Evolutionary conservation across 2,797 vertebrate genomes (phyloP).

Genomic region (Poeciliopsis gracilis): DNA sequence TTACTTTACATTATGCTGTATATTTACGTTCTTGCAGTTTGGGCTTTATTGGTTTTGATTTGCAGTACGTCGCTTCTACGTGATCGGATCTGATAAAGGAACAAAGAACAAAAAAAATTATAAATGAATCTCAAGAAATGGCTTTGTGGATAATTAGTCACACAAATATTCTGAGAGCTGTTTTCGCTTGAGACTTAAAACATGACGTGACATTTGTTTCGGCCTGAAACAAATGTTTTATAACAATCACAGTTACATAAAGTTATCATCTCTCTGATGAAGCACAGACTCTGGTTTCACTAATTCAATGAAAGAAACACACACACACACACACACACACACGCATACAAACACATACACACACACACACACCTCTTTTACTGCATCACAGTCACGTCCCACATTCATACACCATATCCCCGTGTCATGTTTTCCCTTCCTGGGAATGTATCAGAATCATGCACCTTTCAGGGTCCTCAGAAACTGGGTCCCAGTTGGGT

Average conservation of each 20-base stretch:
- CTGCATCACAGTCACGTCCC: slow-evolving; percentile 1
- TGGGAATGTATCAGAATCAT: background rate
- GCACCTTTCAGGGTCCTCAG: slow-evolving; percentile 8
- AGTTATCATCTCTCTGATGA: background rate
- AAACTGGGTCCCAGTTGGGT: slow-evolving; percentile 23
- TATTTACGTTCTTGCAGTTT: too few relatives aligned
- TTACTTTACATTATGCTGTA: background rate
- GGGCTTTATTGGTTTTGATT: background rate
- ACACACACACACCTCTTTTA: background rate
- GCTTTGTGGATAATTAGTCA: background rate
- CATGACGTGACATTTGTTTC: background rate
- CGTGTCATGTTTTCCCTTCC: background rate
- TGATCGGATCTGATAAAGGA: background rate
- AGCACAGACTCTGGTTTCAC: background rate
- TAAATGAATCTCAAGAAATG: background rate
- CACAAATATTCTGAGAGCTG: background rate
- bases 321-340: too few relatives aligned
- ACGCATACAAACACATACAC: too few relatives aligned
- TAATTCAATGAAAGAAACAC: background rate
- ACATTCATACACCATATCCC: background rate
- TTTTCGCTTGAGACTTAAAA: background rate
- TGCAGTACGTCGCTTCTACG: background rate
- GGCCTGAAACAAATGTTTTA: background rate
- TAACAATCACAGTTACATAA: background rate
- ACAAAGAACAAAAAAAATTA: background rate